Percentiles rank a stretch among this genome's conserved stretches.
Conservation (phyloP, 2,888 invertebrate genomes). For the Meta bourneti region DNA sequence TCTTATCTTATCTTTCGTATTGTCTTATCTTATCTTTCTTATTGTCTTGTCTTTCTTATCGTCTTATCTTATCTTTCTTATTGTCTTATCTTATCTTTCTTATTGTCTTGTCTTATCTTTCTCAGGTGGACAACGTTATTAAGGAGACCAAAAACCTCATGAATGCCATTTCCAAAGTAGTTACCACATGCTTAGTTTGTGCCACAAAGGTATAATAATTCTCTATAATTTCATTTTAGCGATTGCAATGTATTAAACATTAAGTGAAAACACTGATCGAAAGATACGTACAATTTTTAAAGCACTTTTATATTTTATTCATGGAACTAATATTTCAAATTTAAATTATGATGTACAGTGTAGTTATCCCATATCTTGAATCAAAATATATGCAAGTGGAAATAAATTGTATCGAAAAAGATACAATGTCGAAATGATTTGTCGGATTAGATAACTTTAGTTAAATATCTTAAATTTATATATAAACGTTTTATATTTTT, state of each 20-base stretch:
- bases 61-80: background rate
- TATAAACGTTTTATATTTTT: too few relatives aligned
- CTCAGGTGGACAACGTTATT: slow-evolving; percentile 93
- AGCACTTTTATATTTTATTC: background rate
- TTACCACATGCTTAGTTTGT: slow-evolving; percentile 98
- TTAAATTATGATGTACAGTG: background rate
- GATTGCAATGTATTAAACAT: background rate
- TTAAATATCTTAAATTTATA: too few relatives aligned
- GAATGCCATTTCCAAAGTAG: slow-evolving; percentile 99
- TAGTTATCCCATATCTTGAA: too few relatives aligned
- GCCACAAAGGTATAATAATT: slow-evolving; percentile 92
- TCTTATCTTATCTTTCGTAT: too few relatives aligned
- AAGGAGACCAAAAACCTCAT: slow-evolving; percentile 99
- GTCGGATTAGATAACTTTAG: too few relatives aligned
- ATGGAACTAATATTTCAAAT: background rate
- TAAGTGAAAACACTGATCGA: background rate
- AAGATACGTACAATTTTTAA: background rate
- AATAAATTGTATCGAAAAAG: too few relatives aligned
- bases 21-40: too few relatives aligned
- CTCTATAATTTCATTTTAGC: background rate
- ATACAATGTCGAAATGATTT: too few relatives aligned
- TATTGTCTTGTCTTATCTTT: background rate
- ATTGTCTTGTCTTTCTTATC: too few relatives aligned
- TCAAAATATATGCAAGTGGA: too few relatives aligned
- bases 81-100: background rate